phyloP scores from a whole-genome alignment of 2,888 invertebrate species.

The Leucophenga montana region DNA sequence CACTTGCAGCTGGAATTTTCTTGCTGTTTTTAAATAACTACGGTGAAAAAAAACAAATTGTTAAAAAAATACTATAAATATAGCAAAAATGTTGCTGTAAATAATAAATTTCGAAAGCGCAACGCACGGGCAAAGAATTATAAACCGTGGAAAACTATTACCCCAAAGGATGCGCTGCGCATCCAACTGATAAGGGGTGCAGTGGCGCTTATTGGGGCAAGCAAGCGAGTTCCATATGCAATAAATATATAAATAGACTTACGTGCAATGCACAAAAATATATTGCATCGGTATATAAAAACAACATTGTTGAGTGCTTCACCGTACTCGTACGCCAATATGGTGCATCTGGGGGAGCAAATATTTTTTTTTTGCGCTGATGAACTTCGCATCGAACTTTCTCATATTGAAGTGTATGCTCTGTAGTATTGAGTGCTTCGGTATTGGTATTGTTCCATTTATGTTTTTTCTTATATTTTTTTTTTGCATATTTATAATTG shows the following conservation, averaged over 20 bases:
- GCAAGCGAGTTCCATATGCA: constrained; percentile 51
- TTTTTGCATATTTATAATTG: constrained; percentile 62
- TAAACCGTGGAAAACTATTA: constrained; percentile 66
- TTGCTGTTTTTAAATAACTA: constrained; percentile 22
- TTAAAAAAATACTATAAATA: constrained; percentile 17
- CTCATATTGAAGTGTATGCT: constrained; percentile 17
- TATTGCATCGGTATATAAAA: constrained; percentile 50
- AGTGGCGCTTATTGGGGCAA: constrained; percentile 29
- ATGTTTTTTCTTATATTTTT: constrained; percentile 41
- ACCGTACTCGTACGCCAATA: not conserved
- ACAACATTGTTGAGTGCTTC: constrained; percentile 31
- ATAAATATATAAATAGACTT: constrained; percentile 51
- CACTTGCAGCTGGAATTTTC: too few species aligned
- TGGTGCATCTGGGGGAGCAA: not conserved
- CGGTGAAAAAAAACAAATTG: constrained; percentile 31
- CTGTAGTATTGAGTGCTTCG: constrained; percentile 20
- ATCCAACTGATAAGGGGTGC: not conserved
- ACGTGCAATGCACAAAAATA: constrained; percentile 62
- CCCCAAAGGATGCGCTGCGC: constrained; percentile 58
- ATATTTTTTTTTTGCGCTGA: constrained; percentile 7
- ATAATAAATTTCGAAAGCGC: constrained; percentile 56
- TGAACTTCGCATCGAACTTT: not conserved
- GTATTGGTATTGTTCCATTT: constrained; percentile 5
- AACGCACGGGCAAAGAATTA: constrained; percentile 59
- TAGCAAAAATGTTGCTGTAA: constrained; percentile 55